Evolutionary conservation across 2,888 invertebrate genomes (phyloP).

Genomic region (Trichogramma evanescens): DNA sequence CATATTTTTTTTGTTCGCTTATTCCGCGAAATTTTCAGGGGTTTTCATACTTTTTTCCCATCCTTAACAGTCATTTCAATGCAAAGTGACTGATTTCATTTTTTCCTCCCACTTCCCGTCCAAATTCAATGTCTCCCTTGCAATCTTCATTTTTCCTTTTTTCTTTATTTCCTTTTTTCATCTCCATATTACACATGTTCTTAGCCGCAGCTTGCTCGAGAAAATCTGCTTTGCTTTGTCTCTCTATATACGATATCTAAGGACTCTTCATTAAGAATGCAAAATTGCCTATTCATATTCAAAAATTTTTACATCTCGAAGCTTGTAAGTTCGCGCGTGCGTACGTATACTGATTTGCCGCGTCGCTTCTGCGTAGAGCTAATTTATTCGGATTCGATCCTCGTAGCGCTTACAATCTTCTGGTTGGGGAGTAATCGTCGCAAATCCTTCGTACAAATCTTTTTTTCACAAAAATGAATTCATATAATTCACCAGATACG

Average conservation of each 20-base stretch:
- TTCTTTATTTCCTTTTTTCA: constrained; percentile 10
- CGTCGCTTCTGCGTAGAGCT: constrained; percentile 2
- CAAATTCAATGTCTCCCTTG: not conserved
- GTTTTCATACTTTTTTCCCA: too few species aligned
- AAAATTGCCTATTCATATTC: constrained; percentile 85
- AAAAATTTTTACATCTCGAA: constrained; percentile 73
- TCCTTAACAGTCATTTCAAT: too few species aligned
- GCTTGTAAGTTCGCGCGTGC: not conserved
- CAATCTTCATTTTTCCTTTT: constrained; percentile 12
- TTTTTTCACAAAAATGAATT: constrained; percentile 21
- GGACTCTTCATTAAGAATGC: constrained; percentile 72
- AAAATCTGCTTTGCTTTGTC: constrained; percentile 48
- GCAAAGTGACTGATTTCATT: not conserved
- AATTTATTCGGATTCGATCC: constrained; percentile 22
- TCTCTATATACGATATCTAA: constrained; percentile 35
- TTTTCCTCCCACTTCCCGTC: not conserved
- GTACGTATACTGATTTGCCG: constrained; percentile 19
- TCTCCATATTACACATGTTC: constrained; percentile 57
- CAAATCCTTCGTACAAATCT: constrained; percentile 39
- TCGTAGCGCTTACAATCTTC: not conserved
- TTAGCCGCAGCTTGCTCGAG: constrained; percentile 43
- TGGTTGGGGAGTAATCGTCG: constrained; percentile 33
- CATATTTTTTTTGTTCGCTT: too few species aligned
- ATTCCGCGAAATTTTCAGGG: too few species aligned
- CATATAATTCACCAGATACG: constrained; percentile 1